A percentile compares a stretch with the other conserved stretches of the same genome.
Evolutionary conservation across 2,797 vertebrate genomes (phyloP).

Genomic region (Cryptoblepharus egeriae): DNA sequence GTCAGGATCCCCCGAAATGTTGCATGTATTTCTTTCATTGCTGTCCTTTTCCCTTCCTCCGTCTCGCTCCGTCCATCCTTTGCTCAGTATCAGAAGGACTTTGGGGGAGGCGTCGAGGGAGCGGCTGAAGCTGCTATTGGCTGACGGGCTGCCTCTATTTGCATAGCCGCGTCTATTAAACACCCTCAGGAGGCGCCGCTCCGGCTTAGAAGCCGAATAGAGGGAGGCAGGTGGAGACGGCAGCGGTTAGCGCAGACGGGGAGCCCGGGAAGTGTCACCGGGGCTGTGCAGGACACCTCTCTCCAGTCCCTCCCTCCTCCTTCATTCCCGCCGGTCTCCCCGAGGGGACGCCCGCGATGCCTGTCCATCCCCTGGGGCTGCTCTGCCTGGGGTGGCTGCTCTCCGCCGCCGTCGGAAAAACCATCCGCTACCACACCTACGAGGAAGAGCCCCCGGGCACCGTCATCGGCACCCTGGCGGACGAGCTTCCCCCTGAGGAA

Average conservation of each 20-base stretch:
- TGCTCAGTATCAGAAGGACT: constrained; percentile 77
- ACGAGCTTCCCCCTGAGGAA: constrained; percentile 89
- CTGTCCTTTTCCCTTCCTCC: constrained; percentile 47
- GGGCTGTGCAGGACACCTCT: too few species aligned
- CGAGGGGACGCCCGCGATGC: constrained; percentile 10
- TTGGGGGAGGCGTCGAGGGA: constrained; percentile 73
- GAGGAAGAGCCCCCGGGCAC: constrained; percentile 91
- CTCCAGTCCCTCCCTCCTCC: not conserved
- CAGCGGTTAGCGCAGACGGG: not conserved
- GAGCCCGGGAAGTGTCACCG: not conserved
- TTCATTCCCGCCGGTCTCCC: constrained; percentile 1
- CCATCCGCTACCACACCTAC: constrained; percentile 89
- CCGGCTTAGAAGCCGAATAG: not conserved
- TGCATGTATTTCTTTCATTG: constrained; percentile 51
- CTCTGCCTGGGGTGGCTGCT: constrained; percentile 73
- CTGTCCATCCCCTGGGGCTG: constrained; percentile 59
- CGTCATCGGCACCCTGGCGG: constrained; percentile 92
- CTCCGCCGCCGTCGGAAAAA: constrained; percentile 79
- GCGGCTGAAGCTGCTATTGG: constrained; percentile 72
- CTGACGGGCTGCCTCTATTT: constrained; percentile 80
- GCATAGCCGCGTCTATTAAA: constrained; percentile 89
- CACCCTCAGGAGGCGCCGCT: constrained; percentile 58
- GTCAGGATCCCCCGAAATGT: constrained; percentile 20
- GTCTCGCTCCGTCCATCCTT: not conserved
- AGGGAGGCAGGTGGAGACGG: not conserved